These are phyloP conservation scores for Leucosticte australis DNA, from an alignment of 2,113 vertebrate species.

Conservation along the genomic window DNA sequence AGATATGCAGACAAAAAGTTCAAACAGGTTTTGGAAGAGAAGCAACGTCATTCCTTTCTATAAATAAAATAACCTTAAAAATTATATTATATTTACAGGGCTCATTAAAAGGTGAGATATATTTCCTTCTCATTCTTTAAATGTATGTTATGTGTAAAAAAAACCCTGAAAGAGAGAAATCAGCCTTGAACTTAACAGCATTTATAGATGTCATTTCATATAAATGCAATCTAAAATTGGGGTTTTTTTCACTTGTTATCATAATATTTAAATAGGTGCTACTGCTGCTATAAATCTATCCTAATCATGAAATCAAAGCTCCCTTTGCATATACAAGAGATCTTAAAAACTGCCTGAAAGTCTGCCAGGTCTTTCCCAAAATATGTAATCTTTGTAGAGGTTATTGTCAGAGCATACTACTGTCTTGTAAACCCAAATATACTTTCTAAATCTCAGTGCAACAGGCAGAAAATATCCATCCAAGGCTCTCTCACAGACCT, in stretches of 20 bases:
- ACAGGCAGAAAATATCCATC: background rate
- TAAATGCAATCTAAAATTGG: background rate
- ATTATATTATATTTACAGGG: background rate
- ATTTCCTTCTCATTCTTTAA: background rate
- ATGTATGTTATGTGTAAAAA: background rate
- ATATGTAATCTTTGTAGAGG: background rate
- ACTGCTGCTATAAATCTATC: conserved; percentile 28
- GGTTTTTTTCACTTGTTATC: background rate
- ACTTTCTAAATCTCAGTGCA: background rate
- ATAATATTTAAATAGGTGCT: conserved; percentile 2
- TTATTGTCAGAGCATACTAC: background rate
- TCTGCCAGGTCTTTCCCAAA: conserved; percentile 22
- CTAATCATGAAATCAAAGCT: conserved; percentile 41
- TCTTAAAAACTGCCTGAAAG: conserved; percentile 43
- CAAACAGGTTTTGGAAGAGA: background rate
- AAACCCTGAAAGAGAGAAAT: background rate
- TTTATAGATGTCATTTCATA: background rate
- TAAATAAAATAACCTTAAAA: background rate
- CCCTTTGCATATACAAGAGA: conserved; percentile 30
- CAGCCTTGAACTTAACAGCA: background rate
- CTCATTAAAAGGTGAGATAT: background rate
- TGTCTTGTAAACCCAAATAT: background rate
- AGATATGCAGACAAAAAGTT: background rate
- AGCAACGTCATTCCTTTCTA: background rate
- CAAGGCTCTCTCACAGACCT: background rate